phyloP scores from a whole-genome alignment of 2,888 invertebrate species.

The Pecten maximus region DNA sequence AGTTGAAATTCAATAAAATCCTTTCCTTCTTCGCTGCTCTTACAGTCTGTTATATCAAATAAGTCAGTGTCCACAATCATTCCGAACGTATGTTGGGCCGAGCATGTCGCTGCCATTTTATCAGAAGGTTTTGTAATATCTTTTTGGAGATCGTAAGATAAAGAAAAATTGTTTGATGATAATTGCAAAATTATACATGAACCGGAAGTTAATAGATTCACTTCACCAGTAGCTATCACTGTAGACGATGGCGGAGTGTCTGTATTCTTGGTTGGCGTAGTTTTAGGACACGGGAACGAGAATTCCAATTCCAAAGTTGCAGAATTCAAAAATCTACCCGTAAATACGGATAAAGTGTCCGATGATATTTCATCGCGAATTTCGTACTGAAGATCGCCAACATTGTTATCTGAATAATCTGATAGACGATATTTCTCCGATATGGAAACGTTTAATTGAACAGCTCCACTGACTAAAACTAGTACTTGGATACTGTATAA shows the following conservation, averaged over 20 bases:
- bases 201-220: not conserved
- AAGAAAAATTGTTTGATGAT: not conserved
- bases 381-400: not conserved
- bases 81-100: not conserved
- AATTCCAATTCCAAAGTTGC: not conserved
- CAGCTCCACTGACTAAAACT: not conserved
- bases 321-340: not conserved
- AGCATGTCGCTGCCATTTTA: not conserved
- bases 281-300: not conserved
- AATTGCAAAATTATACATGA: not conserved
- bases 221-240: not conserved
- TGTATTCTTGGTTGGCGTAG: not conserved
- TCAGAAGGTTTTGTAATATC: not conserved
- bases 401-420: not conserved
- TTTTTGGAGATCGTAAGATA: not conserved
- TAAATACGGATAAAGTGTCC: not conserved
- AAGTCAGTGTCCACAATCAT: not conserved
- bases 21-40: not conserved
- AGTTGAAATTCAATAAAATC: not conserved
- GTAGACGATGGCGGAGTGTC: not conserved
- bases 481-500: not conserved
- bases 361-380: not conserved
- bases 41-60: not conserved
- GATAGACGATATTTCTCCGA: not conserved
- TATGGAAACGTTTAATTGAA: not conserved